Percentiles rank a stretch among this genome's conserved stretches.
These are phyloP conservation scores for Strigamia maritima DNA, from an alignment of 2,888 invertebrate species.

Conservation along the genomic window DNA sequence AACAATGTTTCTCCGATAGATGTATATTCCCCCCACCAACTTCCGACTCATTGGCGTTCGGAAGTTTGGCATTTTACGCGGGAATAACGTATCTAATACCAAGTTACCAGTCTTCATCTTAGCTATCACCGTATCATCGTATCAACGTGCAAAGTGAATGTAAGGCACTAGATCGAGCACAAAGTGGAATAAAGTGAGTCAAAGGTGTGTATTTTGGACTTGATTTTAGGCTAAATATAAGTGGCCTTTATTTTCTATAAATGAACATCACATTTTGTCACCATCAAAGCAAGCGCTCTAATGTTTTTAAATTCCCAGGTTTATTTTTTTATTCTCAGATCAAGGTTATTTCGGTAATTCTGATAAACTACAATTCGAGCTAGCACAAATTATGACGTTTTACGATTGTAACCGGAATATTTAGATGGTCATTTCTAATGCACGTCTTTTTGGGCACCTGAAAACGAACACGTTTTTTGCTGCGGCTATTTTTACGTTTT, in stretches of 20 bases:
- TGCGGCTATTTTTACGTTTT: neutral
- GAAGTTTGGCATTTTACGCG: neutral
- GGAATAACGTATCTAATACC: neutral
- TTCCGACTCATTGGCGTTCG: conserved; percentile 7
- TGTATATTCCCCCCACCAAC: neutral
- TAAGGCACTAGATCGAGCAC: neutral
- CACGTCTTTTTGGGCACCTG: neutral
- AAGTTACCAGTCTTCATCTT: neutral
- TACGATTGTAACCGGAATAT: neutral
- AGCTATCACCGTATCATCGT: neutral
- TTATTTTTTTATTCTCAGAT: neutral
- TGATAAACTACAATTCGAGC: too few relatives aligned
- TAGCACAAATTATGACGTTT: neutral
- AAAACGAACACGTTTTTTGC: neutral
- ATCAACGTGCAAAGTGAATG: neutral
- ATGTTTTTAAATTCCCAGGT: neutral
- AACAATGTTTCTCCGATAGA: neutral
- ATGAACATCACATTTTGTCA: neutral
- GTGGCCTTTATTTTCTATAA: conserved; percentile 21
- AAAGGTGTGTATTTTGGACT: conserved; percentile 6
- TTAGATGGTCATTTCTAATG: neutral
- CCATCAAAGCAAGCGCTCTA: neutral
- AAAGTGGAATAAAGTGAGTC: neutral
- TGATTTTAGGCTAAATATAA: conserved; percentile 7
- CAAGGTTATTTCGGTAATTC: too few relatives aligned